Percentiles rank a stretch among this genome's conserved stretches.
Evolutionary conservation across 2,113 vertebrate genomes (phyloP).

Genomic region (Sylvilagus bachmani): DNA sequence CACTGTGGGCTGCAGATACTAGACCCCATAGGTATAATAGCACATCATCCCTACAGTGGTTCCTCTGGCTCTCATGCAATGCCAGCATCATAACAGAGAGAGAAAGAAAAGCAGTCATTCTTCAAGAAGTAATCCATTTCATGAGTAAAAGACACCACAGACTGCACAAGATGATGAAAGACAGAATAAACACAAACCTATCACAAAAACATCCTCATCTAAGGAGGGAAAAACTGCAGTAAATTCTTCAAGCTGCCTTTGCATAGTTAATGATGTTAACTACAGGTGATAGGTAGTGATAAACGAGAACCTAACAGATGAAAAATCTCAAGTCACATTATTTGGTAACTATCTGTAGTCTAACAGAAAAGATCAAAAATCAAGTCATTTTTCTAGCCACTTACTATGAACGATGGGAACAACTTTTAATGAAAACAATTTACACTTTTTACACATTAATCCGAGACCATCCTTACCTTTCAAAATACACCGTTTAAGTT

Average conservation of each 20-base stretch:
- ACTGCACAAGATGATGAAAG: not conserved
- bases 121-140: not conserved
- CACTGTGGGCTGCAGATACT: not conserved
- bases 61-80: not conserved
- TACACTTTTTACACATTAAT: conserved; percentile 88
- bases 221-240: not conserved
- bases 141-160: not conserved
- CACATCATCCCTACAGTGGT: not conserved
- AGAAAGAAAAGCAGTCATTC: not conserved
- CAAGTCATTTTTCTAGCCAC: conserved; percentile 74
- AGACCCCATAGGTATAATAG: not conserved
- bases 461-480: conserved; percentile 86
- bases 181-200: not conserved
- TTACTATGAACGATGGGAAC: conserved; percentile 81
- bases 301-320: not conserved
- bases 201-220: not conserved
- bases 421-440: conserved; percentile 80
- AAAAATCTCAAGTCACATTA: not conserved
- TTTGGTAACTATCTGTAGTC: conserved; percentile 10
- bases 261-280: not conserved
- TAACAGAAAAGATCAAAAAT: conserved; percentile 61
- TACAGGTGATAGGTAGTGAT: not conserved
- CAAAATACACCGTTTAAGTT: conserved; percentile 87
- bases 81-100: not conserved
- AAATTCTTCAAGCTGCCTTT: not conserved